Evolutionary conservation across 2,888 invertebrate species (phyloP), one percentile per base, ranked within the genome.

Genomic region (Macropis europaea): DNA sequence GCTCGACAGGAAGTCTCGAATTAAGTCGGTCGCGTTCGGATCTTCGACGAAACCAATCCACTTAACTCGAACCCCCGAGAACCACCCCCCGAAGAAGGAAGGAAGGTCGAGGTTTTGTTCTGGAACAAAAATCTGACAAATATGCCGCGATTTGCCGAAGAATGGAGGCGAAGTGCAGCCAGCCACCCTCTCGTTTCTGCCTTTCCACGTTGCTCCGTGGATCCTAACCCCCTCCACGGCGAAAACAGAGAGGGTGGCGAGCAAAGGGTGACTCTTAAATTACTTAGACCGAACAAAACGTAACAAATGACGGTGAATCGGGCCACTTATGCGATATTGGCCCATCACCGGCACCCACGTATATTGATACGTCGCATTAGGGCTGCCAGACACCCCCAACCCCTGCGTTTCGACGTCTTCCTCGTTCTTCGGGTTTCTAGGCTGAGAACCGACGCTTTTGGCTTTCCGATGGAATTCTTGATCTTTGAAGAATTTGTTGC

Each of bases 91-190:
- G 19, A 42, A 26, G 30, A 50, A 69, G 66, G 71, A 73, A 73
- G 73, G 71, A 72, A n/a, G 73, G 68, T 47, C 61, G 54, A 82
- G 85, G 86, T 88, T 89, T 89, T 88, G 86, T 87, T 86, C 87
- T 73, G 76, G 84, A 87, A 89, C 87, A 88, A 89, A 89, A 89
- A 89, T 89, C 88, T 89, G 88, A 89, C 89, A 89, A 89, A 89
- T 89, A 89, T 89, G 87, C 86, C 84, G 81, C 89, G 86, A 89
- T 89, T 89, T 89, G 82, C 87, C 83, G 84, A 84, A 87, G 85
- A 88, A 88, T 86, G 84, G 85, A 83, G 79, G 77, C 76, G 79
- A 84, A 85, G 79, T 83, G 78, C 79, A 73, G 62, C 40, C 40
- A 26, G 19, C 64, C 57, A 32, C 45, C 71, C 63, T 60, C 59